Evolutionary conservation across 2,888 invertebrate genomes (phyloP).

Genomic region (Nemotelus pantherinus): DNA sequence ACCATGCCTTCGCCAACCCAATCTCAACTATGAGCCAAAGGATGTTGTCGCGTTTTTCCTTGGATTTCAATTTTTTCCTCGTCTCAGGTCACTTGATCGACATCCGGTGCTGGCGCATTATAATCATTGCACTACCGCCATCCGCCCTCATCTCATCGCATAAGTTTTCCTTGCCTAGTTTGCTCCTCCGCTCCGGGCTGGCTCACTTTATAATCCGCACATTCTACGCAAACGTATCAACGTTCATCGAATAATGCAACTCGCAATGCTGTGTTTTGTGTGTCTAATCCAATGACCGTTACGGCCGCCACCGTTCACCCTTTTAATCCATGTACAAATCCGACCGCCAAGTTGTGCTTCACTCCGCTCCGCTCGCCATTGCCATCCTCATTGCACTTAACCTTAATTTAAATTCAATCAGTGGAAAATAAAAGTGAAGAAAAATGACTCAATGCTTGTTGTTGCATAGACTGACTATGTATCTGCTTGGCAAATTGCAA

Average conservation of each 20-base stretch:
- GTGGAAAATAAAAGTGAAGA: constrained; percentile 24
- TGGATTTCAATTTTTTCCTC: not conserved
- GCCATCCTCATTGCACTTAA: constrained; percentile 23
- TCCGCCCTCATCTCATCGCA: constrained; percentile 11
- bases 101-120: constrained; percentile 30
- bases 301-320: not conserved
- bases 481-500: not conserved
- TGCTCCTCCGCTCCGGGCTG: not conserved
- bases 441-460: constrained; percentile 23
- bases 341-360: not conserved
- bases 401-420: constrained; percentile 40
- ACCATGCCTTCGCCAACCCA: too few relatives aligned
- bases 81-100: constrained; percentile 33
- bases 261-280: not conserved
- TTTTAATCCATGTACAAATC: not conserved
- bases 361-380: not conserved
- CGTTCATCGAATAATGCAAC: constrained; percentile 2
- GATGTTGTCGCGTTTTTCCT: constrained; percentile 20
- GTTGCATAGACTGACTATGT: too few relatives aligned
- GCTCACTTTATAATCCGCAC: not conserved
- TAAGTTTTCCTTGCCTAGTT: not conserved
- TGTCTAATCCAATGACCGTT: not conserved
- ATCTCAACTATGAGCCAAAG: not conserved
- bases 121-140: constrained; percentile 13
- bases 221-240: not conserved